phyloP scores from a whole-genome alignment of 1,140 invertebrate species.

The Lepidurus arcticus region DNA sequence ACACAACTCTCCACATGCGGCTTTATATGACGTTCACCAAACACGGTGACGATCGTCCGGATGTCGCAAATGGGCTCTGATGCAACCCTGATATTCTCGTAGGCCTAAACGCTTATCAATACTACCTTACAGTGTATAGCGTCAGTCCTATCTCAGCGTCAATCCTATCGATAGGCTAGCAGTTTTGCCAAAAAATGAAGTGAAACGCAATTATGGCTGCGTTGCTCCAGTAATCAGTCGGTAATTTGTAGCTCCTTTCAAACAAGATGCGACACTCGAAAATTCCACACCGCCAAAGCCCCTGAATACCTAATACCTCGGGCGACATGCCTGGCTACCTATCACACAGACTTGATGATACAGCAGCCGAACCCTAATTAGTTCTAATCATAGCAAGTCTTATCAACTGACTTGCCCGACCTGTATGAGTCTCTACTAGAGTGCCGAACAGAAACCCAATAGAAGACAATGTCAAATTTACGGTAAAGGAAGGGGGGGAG shows the following conservation, averaged over 20 bases:
- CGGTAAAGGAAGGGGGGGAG: background rate
- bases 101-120: background rate
- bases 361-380: background rate
- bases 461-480: background rate
- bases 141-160: too few species aligned
- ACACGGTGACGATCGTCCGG: slow-evolving; percentile 6
- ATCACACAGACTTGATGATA: background rate
- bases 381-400: slow-evolving; percentile 19
- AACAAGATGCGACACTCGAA: background rate
- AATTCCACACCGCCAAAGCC: background rate
- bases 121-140: background rate
- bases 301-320: background rate
- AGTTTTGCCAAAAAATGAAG: too few species aligned
- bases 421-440: background rate
- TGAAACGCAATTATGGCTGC: background rate
- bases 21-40: slow-evolving; percentile 22
- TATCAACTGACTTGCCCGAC: background rate
- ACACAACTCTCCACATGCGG: slow-evolving; percentile 21
- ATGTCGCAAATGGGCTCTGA: background rate
- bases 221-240: background rate
- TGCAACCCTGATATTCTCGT: background rate
- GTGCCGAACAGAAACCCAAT: background rate
- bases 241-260: background rate
- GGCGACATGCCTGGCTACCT: background rate
- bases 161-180: too few species aligned